These are phyloP conservation scores for Pristionchus arcanus DNA, from an alignment of 2,888 invertebrate genomes.

Conservation along the genomic window DNA sequence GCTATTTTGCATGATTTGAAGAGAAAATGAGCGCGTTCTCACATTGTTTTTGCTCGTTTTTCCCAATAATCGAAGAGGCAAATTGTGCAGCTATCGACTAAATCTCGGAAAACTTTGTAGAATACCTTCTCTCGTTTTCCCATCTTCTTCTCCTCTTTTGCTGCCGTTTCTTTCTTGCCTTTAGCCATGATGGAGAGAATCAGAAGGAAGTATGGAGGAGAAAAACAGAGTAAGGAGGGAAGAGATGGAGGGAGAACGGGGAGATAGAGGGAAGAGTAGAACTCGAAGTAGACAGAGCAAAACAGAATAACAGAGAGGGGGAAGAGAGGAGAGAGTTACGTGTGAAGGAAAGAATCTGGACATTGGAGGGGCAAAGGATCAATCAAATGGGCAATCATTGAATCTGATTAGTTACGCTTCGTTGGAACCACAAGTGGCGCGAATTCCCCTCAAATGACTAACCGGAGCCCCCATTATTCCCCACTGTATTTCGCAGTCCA, in stretches of 20 bases:
- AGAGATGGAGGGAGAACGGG: background rate
- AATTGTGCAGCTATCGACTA: background rate
- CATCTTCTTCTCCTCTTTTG: background rate
- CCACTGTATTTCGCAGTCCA: background rate
- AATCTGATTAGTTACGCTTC: background rate
- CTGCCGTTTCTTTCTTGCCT: slow-evolving; percentile 27
- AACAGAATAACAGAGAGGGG: slow-evolving; percentile 27
- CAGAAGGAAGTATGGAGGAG: background rate
- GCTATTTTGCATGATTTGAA: too few relatives aligned
- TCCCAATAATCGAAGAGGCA: background rate
- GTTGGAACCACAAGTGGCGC: background rate
- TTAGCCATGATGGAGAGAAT: slow-evolving; percentile 34
- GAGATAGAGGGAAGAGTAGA: slow-evolving; percentile 10
- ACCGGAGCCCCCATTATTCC: background rate
- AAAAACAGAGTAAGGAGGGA: background rate
- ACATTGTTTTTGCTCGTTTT: background rate
- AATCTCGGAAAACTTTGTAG: background rate
- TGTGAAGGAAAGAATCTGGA: background rate
- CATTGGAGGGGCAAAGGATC: background rate
- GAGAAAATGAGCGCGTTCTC: background rate
- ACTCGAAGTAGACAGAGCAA: slow-evolving; percentile 16
- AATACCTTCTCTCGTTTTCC: slow-evolving; percentile 17
- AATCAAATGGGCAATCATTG: background rate
- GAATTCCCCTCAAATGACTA: background rate
- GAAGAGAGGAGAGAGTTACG: background rate